Percentiles rank a stretch among this genome's conserved stretches.
Evolutionary conservation across 53 echinoderm and acorn worm species (phyloP).

Genomic region (Holothuria leucospilota): DNA sequence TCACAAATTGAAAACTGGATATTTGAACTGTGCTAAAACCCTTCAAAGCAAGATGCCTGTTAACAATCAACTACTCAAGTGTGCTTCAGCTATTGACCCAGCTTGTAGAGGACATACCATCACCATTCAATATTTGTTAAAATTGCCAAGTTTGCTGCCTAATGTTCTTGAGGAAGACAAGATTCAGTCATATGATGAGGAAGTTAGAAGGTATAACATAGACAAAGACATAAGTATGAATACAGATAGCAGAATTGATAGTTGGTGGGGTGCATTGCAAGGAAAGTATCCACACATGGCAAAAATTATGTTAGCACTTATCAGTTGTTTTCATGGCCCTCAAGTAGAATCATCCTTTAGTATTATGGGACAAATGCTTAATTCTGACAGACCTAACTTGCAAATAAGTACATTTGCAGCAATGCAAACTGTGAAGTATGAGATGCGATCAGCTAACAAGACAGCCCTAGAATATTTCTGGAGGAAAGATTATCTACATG

Average conservation of each 20-base stretch:
- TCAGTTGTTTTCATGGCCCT: conserved; percentile 29
- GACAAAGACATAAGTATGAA: no score
- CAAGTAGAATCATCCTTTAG: neutral
- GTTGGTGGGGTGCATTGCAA: conserved; percentile 6
- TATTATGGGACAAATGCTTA: no score
- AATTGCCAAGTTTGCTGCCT: conserved; percentile 18
- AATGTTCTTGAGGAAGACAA: conserved; percentile 29
- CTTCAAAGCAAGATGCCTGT: conserved; percentile 22
- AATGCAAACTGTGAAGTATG: no score
- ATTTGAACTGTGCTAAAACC: conserved; percentile 16
- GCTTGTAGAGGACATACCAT: conserved; percentile 28
- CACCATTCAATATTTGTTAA: conserved; percentile 16
- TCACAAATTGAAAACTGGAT: no score
- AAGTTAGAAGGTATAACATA: no score
- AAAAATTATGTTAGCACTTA: conserved; percentile 18
- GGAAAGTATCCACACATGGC: conserved; percentile 37
- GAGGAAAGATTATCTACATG: no score
- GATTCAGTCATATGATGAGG: neutral
- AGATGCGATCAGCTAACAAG: no score
- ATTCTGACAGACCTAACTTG: no score
- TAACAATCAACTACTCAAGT: conserved; percentile 28
- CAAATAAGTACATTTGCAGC: no score
- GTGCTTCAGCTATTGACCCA: conserved; percentile 38
- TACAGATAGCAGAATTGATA: conserved; percentile 30
- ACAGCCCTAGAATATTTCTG: no score